phyloP scores from a whole-genome alignment of 2,113 vertebrate genomes.

The Heloderma charlesbogerti region DNA sequence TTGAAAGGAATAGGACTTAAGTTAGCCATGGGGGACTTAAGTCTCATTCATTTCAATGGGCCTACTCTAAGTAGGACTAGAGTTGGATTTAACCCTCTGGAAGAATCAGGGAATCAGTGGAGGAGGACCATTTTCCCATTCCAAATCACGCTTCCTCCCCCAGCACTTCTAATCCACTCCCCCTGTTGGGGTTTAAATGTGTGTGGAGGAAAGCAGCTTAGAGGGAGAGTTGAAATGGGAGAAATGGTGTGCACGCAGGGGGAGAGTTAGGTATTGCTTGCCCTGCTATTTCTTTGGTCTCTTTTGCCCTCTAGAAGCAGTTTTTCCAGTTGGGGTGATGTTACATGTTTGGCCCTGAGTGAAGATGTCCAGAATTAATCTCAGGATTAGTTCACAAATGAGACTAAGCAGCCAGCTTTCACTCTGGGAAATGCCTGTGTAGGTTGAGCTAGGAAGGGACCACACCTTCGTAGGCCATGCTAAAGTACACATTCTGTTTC shows the following conservation, averaged over 20 bases:
- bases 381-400: neutral
- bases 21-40: too few relatives aligned
- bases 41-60: too few relatives aligned
- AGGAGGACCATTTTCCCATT: neutral
- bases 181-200: neutral
- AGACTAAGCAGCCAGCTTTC: neutral
- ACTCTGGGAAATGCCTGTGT: neutral
- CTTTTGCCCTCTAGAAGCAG: neutral
- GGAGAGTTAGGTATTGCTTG: neutral
- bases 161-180: neutral
- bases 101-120: neutral
- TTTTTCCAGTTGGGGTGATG: neutral
- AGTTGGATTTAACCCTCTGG: too few relatives aligned
- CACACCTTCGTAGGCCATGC: neutral
- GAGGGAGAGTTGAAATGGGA: neutral
- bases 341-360: neutral
- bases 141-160: neutral
- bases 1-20: too few relatives aligned
- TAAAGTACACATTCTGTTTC: neutral
- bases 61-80: too few relatives aligned
- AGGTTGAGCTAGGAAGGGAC: neutral
- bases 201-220: neutral
- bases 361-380: neutral
- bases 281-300: neutral
- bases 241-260: neutral